Evolutionary conservation across 2,888 invertebrate genomes (phyloP).

Genomic region (Allacma fusca): DNA sequence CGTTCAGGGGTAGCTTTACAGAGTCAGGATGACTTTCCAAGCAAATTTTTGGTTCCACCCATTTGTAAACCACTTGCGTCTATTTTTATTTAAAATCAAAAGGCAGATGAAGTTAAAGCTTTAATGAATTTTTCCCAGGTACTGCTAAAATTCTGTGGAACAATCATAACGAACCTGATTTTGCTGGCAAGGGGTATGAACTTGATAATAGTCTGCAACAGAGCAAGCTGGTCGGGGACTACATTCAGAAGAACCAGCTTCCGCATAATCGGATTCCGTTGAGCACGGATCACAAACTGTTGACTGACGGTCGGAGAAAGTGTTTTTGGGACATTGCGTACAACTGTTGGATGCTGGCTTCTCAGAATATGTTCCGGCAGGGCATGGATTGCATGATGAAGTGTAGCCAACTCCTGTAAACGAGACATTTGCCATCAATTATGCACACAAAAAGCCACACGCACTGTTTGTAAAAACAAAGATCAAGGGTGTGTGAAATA

Average conservation of each 20-base stretch:
- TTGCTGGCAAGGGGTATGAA: slow-evolving; percentile 66
- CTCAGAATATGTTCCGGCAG: slow-evolving; percentile 64
- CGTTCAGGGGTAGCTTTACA: slow-evolving; percentile 64
- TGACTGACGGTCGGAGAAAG: slow-evolving; percentile 65
- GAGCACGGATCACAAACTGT: slow-evolving; percentile 65
- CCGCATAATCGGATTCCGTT: slow-evolving; percentile 64
- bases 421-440: background rate
- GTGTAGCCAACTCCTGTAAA: slow-evolving; percentile 68
- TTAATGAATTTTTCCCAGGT: too few species aligned
- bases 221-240: slow-evolving; percentile 66
- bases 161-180: slow-evolving; percentile 63
- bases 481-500: too few species aligned
- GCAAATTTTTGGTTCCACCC: slow-evolving; percentile 69
- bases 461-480: too few species aligned
- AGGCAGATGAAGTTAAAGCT: background rate
- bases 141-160: too few species aligned
- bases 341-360: slow-evolving; percentile 64
- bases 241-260: slow-evolving; percentile 66
- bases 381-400: slow-evolving; percentile 67
- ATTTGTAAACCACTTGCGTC: slow-evolving; percentile 66
- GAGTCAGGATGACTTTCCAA: slow-evolving; percentile 64
- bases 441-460: background rate
- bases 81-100: slow-evolving; percentile 55
- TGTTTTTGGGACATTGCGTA: slow-evolving; percentile 66
- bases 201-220: slow-evolving; percentile 67